Conservation (phyloP, 2,797 vertebrate species). For the Numenius phaeopus region DNA sequence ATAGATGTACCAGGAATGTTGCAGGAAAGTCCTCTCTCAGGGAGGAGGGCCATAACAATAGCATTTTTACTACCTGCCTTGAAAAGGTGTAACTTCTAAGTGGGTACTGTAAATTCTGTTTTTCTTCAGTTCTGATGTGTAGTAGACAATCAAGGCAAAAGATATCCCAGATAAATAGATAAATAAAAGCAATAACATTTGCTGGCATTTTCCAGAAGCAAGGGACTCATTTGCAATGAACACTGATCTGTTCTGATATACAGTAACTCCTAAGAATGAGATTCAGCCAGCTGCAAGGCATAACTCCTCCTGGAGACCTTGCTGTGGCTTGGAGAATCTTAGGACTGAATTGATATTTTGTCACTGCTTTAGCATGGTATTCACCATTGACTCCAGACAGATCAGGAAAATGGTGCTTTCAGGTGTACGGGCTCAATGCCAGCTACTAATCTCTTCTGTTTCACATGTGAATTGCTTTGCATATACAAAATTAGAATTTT, state of each 20-base stretch:
- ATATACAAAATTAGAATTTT: not conserved
- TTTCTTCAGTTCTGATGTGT: not conserved
- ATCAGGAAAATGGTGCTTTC: not conserved
- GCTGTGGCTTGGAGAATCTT: not conserved
- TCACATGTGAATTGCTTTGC: not conserved
- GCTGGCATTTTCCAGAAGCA: not conserved
- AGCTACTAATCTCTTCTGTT: not conserved
- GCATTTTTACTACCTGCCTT: not conserved
- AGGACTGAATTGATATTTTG: not conserved
- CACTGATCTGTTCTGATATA: not conserved
- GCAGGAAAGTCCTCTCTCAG: not conserved
- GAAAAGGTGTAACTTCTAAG: not conserved
- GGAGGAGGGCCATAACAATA: rapidly evolving
- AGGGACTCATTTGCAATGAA: not conserved
- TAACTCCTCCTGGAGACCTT: not conserved
- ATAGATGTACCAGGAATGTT: not conserved
- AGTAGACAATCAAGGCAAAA: not conserved
- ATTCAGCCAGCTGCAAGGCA: not conserved
- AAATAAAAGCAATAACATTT: not conserved
- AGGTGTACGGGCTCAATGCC: not conserved
- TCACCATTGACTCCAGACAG: not conserved
- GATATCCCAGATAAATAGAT: not conserved
- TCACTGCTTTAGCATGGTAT: not conserved
- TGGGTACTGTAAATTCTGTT: not conserved
- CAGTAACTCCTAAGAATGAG: not conserved